Evolutionary conservation across 64 coral and sea anemone species (phyloP).

Genomic region (Exaiptasia diaphana): DNA sequence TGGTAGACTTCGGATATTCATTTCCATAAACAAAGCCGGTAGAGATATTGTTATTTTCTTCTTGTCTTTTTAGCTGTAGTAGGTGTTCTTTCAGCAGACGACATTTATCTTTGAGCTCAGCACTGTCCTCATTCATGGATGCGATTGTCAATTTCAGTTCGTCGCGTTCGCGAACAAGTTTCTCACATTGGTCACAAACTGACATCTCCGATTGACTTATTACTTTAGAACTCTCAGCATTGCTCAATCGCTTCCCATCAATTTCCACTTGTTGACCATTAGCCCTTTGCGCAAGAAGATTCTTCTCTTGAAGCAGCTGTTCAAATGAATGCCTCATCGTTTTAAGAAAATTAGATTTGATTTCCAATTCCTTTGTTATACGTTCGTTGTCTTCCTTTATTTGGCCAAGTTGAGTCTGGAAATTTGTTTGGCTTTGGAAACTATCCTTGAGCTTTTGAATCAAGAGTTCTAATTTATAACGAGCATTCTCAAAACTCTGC

Average conservation of each 20-base stretch:
- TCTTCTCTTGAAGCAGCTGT: neutral
- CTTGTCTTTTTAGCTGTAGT: neutral
- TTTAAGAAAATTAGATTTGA: constrained; percentile 11
- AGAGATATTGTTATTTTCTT: neutral
- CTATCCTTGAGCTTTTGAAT: constrained; percentile 9
- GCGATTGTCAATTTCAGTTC: neutral
- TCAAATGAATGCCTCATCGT: neutral
- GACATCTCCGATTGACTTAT: neutral
- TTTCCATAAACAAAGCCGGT: too few species aligned
- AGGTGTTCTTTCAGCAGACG: neutral
- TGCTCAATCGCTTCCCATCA: neutral
- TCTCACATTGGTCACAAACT: neutral
- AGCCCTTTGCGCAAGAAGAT: neutral
- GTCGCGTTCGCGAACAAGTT: neutral
- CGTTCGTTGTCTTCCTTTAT: constrained; percentile 15
- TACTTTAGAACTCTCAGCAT: neutral
- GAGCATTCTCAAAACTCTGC: neutral
- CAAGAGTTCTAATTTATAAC: neutral
- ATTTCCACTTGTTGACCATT: neutral
- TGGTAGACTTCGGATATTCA: neutral
- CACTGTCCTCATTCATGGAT: neutral
- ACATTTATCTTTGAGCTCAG: neutral
- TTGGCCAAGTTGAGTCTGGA: neutral
- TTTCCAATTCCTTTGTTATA: neutral
- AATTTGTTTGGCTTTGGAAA: neutral